Evolutionary conservation across 2,797 vertebrate species (phyloP).

Genomic region (Denticeps clupeoides): DNA sequence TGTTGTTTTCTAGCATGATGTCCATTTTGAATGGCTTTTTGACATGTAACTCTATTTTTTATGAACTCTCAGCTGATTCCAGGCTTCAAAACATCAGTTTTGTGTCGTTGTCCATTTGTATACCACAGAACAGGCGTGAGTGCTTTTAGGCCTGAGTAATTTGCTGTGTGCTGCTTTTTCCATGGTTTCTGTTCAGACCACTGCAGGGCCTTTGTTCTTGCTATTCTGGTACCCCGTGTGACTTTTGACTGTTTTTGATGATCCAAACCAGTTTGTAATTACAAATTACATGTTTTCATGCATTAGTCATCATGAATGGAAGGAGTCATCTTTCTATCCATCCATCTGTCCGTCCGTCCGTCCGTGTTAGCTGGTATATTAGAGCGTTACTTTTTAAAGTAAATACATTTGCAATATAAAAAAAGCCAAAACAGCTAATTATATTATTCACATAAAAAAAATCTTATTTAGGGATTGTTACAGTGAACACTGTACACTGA

Average conservation of each 20-base stretch:
- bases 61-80: conserved; percentile 16
- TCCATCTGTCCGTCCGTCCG: too few species aligned
- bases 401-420: too few species aligned
- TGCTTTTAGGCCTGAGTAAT: conserved; percentile 46
- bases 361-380: too few species aligned
- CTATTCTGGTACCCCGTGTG: conserved; percentile 12
- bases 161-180: conserved; percentile 27
- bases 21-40: too few species aligned
- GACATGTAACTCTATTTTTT: background rate
- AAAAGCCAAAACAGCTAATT: too few species aligned
- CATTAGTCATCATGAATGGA: conserved; percentile 45
- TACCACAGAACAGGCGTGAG: conserved; percentile 35
- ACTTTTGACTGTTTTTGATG: conserved; percentile 32
- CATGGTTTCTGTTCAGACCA: conserved; percentile 29
- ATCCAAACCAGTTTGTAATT: conserved; percentile 31
- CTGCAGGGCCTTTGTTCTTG: conserved; percentile 23
- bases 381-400: too few species aligned
- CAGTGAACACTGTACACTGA: too few species aligned
- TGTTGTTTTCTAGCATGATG: too few species aligned
- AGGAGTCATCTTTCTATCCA: too few species aligned
- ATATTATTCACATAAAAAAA: too few species aligned
- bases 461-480: too few species aligned
- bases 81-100: conserved; percentile 33
- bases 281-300: conserved; percentile 35
- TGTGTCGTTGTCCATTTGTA: conserved; percentile 27